Conservation (phyloP, 1,140 invertebrate genomes). For the Charaxes varanes region DNA sequence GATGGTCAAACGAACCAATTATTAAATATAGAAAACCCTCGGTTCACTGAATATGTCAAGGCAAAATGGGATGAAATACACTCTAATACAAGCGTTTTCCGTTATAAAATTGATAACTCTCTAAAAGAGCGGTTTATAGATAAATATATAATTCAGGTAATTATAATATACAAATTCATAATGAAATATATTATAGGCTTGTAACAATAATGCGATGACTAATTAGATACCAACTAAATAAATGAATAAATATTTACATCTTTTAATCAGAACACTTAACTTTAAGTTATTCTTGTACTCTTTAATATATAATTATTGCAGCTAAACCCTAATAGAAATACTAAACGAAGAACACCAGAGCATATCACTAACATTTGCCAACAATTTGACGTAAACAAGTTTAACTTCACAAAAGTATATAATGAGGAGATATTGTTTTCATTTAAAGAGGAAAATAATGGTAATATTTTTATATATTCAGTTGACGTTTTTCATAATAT, state of each 20-base stretch:
- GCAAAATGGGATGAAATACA: constrained; percentile 44
- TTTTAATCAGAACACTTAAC: too few species aligned
- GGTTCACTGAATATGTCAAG: constrained; percentile 27
- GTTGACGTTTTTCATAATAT: neutral
- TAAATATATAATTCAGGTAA: constrained; percentile 46
- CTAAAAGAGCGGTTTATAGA: constrained; percentile 37
- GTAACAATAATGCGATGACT: too few species aligned
- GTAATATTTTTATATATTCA: constrained; percentile 12
- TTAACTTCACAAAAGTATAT: constrained; percentile 81
- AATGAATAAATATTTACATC: too few species aligned
- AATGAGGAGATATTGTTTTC: constrained; percentile 74
- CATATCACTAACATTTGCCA: constrained; percentile 74
- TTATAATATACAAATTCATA: constrained; percentile 1
- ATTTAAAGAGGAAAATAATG: constrained; percentile 22
- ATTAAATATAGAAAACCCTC: neutral
- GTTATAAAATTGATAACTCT: constrained; percentile 47
- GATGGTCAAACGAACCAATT: neutral
- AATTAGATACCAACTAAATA: too few species aligned
- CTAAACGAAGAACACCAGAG: constrained; percentile 77
- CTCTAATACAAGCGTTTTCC: constrained; percentile 32
- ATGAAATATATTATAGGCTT: neutral
- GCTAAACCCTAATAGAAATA: constrained; percentile 79
- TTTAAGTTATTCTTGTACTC: too few species aligned
- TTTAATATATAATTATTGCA: constrained; percentile 41
- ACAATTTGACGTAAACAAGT: constrained; percentile 76